Evolutionary conservation across 2,888 invertebrate species (phyloP), one percentile per base, ranked within the genome.

Genomic region (Agrotis puta): DNA sequence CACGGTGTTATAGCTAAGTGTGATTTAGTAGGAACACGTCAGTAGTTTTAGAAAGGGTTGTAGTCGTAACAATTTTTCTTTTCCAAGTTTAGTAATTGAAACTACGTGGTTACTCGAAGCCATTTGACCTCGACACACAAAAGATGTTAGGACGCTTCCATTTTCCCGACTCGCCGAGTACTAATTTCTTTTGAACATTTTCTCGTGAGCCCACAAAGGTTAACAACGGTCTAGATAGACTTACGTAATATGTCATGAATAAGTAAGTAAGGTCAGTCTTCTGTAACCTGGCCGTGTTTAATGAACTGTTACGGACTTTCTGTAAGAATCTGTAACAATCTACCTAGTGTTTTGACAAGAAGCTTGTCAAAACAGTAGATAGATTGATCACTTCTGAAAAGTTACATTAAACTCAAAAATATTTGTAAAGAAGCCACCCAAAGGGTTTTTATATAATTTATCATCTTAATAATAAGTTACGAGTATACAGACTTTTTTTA

Each of bases 181-280:
- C 68, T 61, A 75, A 75, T 79, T 79, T 69, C 20, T 47, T 79
- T 68, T 47, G 33, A 7, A 64, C 48, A 69, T 76, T 74, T 74
- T 65, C 64, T 63, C 54, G 20, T 18, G 47, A 54, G 47, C 47
- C 20, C 58, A 63, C 39, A 63, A 71, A 64, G 59, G 50, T 74
- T 70, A 74, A 65, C 69, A 45, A 22, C 54, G 54, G 50, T 43
- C 39, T 51, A 64, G 58, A 45, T n/a, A 47, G 24, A 64, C 45
- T 51, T 45, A 62, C 43, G 33, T 47, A 33, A 50, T 7, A 11
- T 18, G 9, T 24, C 7, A 50, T 53, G 39, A 39, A 39, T 61
- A 51, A 20, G 18, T 33, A 9, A 27, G 2, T 2, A n/a, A 39
- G n/a, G 22, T 50, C 22, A 61, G 27, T 7, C 45, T 47, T 47